Conservation (phyloP, 2,888 invertebrate genomes). For the Trissolcus brochymenae region DNA sequence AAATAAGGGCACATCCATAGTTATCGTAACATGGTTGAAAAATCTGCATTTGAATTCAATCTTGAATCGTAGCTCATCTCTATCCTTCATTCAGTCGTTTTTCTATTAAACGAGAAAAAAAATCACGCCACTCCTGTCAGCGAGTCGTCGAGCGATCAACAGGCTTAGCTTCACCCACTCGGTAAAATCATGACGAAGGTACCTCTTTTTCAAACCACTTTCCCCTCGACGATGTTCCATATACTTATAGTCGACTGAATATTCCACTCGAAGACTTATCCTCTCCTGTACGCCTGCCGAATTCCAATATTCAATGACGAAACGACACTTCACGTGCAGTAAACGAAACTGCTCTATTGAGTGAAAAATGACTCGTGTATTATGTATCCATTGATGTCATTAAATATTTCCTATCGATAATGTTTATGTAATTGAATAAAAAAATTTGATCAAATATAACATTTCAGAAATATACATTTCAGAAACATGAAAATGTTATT, state of each 20-base stretch:
- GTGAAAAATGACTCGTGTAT: slow-evolving; percentile 50
- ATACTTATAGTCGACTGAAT: slow-evolving; percentile 69
- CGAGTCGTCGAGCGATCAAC: slow-evolving; percentile 64
- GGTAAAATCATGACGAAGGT: slow-evolving; percentile 30
- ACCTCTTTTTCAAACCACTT: slow-evolving; percentile 44
- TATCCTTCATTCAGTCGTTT: slow-evolving; percentile 44
- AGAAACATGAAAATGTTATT: no score
- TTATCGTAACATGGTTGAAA: slow-evolving; percentile 17
- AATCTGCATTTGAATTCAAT: slow-evolving; percentile 40
- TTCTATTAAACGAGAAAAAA: slow-evolving; percentile 47
- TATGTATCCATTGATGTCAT: slow-evolving; percentile 33
- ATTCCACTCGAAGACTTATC: slow-evolving; percentile 72
- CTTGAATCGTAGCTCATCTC: slow-evolving; percentile 30
- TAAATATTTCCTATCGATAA: slow-evolving; percentile 12
- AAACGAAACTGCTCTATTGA: slow-evolving; percentile 47
- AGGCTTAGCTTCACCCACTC: slow-evolving; percentile 60
- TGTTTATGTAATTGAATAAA: no score
- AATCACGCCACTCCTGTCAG: slow-evolving; percentile 40
- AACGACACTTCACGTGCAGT: slow-evolving; percentile 51
- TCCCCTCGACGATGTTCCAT: slow-evolving; percentile 50
- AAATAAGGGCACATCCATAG: slow-evolving; percentile 17
- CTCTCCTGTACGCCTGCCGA: slow-evolving; percentile 67
- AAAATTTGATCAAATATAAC: no score
- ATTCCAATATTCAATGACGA: slow-evolving; percentile 66
- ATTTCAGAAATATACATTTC: no score